These are phyloP conservation scores for Gallinago undulata DNA, from an alignment of 2,113 vertebrate species.

Conservation along the genomic window DNA sequence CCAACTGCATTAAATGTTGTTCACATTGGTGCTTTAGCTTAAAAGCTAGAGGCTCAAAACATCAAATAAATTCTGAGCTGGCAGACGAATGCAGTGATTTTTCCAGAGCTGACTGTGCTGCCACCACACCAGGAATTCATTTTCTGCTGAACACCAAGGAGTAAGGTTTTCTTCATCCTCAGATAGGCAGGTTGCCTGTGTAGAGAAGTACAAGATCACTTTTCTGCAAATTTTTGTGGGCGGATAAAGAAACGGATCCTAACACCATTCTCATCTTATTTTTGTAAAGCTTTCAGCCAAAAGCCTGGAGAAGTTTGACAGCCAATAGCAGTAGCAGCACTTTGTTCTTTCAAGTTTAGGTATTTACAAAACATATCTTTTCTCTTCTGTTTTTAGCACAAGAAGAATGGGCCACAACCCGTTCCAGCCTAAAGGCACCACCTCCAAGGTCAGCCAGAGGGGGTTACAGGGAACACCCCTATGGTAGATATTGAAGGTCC, in stretches of 20 bases:
- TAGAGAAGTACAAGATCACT: neutral
- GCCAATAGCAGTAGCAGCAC: neutral
- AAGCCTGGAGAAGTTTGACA: neutral
- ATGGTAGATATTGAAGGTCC: constrained; percentile 99
- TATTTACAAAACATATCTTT: constrained; percentile 34
- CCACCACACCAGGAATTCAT: neutral
- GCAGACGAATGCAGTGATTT: neutral
- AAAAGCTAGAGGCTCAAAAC: neutral
- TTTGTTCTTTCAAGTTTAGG: neutral
- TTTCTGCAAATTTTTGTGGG: neutral
- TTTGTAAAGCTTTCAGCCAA: neutral
- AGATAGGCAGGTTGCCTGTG: neutral
- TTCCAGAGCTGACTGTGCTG: neutral
- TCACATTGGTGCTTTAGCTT: constrained; percentile 8
- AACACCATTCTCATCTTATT: neutral
- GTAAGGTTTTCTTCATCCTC: neutral
- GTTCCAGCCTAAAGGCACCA: constrained; percentile 91
- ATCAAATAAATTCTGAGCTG: constrained; percentile 9
- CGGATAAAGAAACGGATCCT: neutral
- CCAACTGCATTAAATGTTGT: constrained; percentile 4
- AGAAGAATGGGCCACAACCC: constrained; percentile 90
- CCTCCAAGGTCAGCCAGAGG: constrained; percentile 89
- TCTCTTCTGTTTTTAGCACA: constrained; percentile 80
- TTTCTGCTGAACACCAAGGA: neutral
- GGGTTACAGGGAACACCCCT: constrained; percentile 97